These are phyloP conservation scores for Hoplodrina blanda DNA, from an alignment of 2,888 invertebrate genomes.

Conservation along the genomic window DNA sequence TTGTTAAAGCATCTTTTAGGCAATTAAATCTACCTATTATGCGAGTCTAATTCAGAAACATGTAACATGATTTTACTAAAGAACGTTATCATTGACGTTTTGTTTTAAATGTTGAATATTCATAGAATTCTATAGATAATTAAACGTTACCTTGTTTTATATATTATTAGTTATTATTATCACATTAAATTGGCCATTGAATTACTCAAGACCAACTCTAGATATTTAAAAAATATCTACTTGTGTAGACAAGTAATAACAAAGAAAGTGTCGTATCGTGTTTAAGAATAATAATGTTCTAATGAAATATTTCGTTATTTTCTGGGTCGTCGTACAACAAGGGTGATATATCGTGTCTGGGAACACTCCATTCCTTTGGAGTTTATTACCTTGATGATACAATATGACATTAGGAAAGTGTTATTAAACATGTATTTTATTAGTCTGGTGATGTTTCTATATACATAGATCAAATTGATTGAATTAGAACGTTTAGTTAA, in stretches of 20 bases:
- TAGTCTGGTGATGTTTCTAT: conserved; percentile 14
- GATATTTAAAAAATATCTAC: neutral
- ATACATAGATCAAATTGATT: conserved; percentile 14
- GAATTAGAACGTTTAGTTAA: neutral
- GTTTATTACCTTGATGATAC: conserved; percentile 44
- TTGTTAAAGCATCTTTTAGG: too few species aligned
- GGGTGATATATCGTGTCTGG: conserved; percentile 28
- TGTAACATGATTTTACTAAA: neutral
- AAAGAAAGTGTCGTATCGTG: conserved; percentile 8
- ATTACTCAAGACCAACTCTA: neutral
- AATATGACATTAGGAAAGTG: conserved; percentile 23
- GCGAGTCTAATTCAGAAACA: too few species aligned
- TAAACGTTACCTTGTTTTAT: neutral
- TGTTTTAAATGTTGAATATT: neutral
- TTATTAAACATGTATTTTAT: conserved; percentile 47
- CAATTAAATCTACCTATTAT: too few species aligned
- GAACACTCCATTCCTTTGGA: conserved; percentile 30
- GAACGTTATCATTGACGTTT: neutral
- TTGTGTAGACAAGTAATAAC: neutral
- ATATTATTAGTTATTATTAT: too few species aligned
- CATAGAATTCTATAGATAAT: neutral
- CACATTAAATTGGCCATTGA: neutral
- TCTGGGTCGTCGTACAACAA: conserved; percentile 8
- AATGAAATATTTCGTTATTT: conserved; percentile 24
- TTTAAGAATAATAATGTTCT: conserved; percentile 19